Percentiles rank a stretch among this genome's conserved stretches.
These are phyloP conservation scores for Chelonus formosanus DNA, from an alignment of 2,888 invertebrate genomes.

Conservation along the genomic window DNA sequence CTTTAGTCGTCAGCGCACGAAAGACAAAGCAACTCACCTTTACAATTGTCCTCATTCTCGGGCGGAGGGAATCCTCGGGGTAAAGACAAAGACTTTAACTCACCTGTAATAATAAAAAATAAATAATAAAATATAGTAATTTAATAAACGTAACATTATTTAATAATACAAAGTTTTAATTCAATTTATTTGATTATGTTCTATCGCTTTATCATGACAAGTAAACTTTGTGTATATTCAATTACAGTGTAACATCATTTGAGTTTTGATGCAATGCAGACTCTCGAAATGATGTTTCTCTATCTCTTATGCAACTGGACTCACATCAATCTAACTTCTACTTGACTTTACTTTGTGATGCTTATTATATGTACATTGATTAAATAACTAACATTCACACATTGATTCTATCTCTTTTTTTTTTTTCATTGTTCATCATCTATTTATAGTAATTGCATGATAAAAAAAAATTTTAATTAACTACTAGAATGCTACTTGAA, in stretches of 20 bases:
- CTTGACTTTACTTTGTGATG: neutral
- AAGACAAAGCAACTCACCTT: constrained; percentile 51
- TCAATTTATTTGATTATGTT: neutral
- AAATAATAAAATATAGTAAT: constrained; percentile 40
- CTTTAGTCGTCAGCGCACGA: constrained; percentile 1
- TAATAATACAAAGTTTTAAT: neutral
- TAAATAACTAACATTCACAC: neutral
- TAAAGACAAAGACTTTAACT: constrained; percentile 67
- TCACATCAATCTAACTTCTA: neutral
- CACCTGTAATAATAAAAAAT: constrained; percentile 69
- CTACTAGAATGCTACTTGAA: too few relatives aligned
- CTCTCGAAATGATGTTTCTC: neutral
- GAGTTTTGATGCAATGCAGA: neutral
- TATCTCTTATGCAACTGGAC: constrained; percentile 2
- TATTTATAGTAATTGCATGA: too few relatives aligned
- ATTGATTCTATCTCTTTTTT: neutral
- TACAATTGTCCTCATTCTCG: constrained; percentile 43
- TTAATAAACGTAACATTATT: constrained; percentile 15
- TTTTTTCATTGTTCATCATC: too few relatives aligned
- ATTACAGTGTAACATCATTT: neutral
- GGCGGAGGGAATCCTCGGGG: constrained; percentile 62
- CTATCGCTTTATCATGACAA: neutral
- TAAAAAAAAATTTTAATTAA: too few relatives aligned
- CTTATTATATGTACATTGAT: neutral
- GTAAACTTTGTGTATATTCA: neutral